Percentiles rank a stretch among this genome's conserved stretches.
These are phyloP conservation scores for Sisyra nigra DNA, from an alignment of 2,888 invertebrate genomes.

Conservation along the genomic window DNA sequence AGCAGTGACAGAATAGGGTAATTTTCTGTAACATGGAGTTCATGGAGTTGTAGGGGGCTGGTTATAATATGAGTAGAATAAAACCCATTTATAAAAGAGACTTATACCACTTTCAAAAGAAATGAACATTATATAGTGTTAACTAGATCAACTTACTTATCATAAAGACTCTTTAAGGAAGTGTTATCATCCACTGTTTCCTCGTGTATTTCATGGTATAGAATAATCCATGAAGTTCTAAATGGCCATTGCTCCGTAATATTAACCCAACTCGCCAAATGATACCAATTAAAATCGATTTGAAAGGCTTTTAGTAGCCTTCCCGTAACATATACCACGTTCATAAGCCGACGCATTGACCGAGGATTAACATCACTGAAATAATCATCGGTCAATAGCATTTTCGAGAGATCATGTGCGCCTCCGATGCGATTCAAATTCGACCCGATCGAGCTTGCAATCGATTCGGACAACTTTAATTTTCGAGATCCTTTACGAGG, in stretches of 20 bases:
- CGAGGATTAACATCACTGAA: slow-evolving; percentile 98
- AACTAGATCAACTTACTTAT: slow-evolving; percentile 49
- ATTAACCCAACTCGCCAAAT: slow-evolving; percentile 95
- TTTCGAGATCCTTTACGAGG: slow-evolving; percentile 48
- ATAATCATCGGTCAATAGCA: slow-evolving; percentile 92
- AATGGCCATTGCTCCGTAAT: slow-evolving; percentile 99
- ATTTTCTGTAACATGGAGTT: too few relatives aligned
- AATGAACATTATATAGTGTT: too few relatives aligned
- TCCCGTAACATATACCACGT: slow-evolving; percentile 91
- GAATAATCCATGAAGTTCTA: slow-evolving; percentile 92
- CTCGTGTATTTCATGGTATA: slow-evolving; percentile 82
- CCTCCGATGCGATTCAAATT: slow-evolving; percentile 65
- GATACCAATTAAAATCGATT: slow-evolving; percentile 98
- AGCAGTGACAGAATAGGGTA: too few relatives aligned
- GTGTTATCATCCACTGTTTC: slow-evolving; percentile 73
- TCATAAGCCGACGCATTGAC: slow-evolving; percentile 91
- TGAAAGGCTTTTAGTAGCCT: slow-evolving; percentile 94
- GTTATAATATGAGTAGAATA: too few relatives aligned
- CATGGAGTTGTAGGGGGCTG: too few relatives aligned
- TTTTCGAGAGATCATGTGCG: slow-evolving; percentile 54
- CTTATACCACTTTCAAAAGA: too few relatives aligned
- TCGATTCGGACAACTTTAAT: slow-evolving; percentile 69
- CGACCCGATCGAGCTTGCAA: slow-evolving; percentile 82
- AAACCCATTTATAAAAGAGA: too few relatives aligned
- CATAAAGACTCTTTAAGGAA: slow-evolving; percentile 79